A percentile compares a stretch with the other conserved stretches of the same genome.
Conservation (phyloP, 2,797 vertebrate genomes). For the Phalanger gymnotis region DNA sequence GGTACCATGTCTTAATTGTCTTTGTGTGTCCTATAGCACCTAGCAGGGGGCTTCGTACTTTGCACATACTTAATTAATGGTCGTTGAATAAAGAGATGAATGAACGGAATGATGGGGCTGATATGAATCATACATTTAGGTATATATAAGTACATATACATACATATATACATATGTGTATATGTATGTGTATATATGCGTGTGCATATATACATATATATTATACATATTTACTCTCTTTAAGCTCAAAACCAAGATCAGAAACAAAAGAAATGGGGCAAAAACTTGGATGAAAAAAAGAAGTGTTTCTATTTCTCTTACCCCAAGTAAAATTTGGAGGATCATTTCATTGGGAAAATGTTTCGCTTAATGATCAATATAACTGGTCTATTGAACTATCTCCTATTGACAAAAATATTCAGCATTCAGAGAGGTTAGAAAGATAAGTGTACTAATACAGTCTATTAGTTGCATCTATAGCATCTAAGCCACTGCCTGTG, state of each 20-base stretch:
- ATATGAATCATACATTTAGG: background rate
- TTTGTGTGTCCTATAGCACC: background rate
- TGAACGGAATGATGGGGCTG: background rate
- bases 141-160: background rate
- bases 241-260: background rate
- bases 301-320: conserved; percentile 11
- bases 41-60: background rate
- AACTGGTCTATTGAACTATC: conserved; percentile 66
- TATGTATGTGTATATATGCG: background rate
- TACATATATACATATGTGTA: background rate
- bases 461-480: conserved; percentile 53
- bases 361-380: conserved; percentile 65
- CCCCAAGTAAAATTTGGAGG: conserved; percentile 34
- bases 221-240: background rate
- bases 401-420: conserved; percentile 73
- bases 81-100: background rate
- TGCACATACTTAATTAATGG: background rate
- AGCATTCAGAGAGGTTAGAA: conserved; percentile 32
- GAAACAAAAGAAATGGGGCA: background rate
- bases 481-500: conserved; percentile 49
- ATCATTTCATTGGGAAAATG: conserved; percentile 35
- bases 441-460: conserved; percentile 66
- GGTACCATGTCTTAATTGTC: background rate
- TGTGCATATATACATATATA: background rate
- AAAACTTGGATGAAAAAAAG: background rate